Evolutionary conservation across 2,888 invertebrate species (phyloP).

Genomic region (Drosophila aldrichi): DNA sequence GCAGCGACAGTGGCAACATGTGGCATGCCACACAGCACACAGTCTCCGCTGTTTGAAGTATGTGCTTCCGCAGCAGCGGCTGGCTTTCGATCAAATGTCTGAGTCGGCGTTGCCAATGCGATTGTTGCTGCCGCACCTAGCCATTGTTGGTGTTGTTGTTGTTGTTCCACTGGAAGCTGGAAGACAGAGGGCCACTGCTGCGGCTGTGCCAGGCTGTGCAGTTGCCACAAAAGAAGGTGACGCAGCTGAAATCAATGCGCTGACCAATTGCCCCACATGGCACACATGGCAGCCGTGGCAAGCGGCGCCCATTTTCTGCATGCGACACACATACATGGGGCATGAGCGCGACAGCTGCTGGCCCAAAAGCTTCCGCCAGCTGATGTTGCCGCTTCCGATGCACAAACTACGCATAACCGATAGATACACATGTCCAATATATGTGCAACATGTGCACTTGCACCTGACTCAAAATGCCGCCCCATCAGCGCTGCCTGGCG

Average conservation of each 20-base stretch:
- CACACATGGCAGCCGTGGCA: conserved; percentile 11
- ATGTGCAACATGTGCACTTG: conserved; percentile 59
- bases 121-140: conserved; percentile 59
- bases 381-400: conserved; percentile 64
- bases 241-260: conserved; percentile 78
- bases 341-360: conserved; percentile 47
- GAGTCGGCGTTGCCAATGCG: conserved; percentile 29
- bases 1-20: conserved; percentile 43
- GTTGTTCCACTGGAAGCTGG: conserved; percentile 33
- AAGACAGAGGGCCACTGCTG: conserved; percentile 27
- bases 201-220: conserved; percentile 26
- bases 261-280: conserved; percentile 36
- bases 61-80: conserved; percentile 70
- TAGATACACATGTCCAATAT: conserved; percentile 2
- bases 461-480: conserved; percentile 57
- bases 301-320: conserved; percentile 25
- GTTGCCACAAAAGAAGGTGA: conserved; percentile 64
- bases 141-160: conserved; percentile 59
- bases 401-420: conserved; percentile 4
- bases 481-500: conserved; percentile 23
- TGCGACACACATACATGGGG: background rate
- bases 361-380: conserved; percentile 69
- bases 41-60: conserved; percentile 13
- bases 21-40: conserved; percentile 28
- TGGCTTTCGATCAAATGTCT: conserved; percentile 75